Evolutionary conservation across 2,888 invertebrate species (phyloP).

Genomic region (Eupithecia dodoneata): DNA sequence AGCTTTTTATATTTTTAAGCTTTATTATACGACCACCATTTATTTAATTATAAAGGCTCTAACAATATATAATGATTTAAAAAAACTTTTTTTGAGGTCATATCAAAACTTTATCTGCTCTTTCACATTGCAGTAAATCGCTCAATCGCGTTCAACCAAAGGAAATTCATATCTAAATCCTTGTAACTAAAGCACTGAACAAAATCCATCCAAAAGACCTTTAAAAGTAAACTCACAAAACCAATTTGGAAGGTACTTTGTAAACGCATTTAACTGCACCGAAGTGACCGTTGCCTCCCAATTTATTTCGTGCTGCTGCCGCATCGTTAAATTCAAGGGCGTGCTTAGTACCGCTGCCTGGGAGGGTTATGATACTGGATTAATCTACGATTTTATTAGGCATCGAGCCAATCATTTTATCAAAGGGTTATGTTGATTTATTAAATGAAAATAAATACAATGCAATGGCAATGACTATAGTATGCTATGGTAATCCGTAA

Average conservation of each 20-base stretch:
- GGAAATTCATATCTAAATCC: not conserved
- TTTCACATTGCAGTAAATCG: not conserved
- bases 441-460: too few species aligned
- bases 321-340: conserved; percentile 74
- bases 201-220: not conserved
- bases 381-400: not conserved
- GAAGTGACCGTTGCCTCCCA: conserved; percentile 46
- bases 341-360: conserved; percentile 54
- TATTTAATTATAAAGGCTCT: too few species aligned
- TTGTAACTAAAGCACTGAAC: not conserved
- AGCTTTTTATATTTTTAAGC: too few species aligned
- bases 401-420: not conserved
- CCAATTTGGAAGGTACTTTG: conserved; percentile 19
- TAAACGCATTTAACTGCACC: conserved; percentile 33
- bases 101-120: not conserved
- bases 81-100: not conserved
- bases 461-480: too few species aligned
- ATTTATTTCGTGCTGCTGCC: conserved; percentile 70
- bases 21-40: too few species aligned
- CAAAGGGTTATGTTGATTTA: too few species aligned
- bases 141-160: not conserved
- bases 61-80: not conserved
- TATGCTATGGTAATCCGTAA: too few species aligned
- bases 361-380: conserved; percentile 17
- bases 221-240: conserved; percentile 1